Conservation (phyloP, 1,140 invertebrate genomes). For the Halictus rubicundus region DNA sequence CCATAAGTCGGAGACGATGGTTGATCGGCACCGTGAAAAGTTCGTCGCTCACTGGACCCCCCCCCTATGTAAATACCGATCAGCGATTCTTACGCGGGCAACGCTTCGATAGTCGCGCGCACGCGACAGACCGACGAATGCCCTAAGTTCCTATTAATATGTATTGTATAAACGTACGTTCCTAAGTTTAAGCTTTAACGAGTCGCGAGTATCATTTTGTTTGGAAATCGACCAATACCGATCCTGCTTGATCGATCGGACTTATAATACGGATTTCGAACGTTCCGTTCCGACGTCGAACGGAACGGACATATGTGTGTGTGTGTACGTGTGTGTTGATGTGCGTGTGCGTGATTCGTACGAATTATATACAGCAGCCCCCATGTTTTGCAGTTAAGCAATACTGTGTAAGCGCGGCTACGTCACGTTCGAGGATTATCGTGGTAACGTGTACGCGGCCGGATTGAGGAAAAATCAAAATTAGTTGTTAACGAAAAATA, state of each 20-base stretch:
- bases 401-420: slow-evolving; percentile 19
- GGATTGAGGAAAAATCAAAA: slow-evolving; percentile 58
- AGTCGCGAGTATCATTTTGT: slow-evolving; percentile 7
- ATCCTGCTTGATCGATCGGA: slow-evolving; percentile 29
- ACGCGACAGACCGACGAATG: slow-evolving; percentile 17
- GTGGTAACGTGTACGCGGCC: slow-evolving; percentile 52
- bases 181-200: slow-evolving; percentile 63
- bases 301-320: slow-evolving; percentile 7
- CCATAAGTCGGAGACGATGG: slow-evolving; percentile 1
- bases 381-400: slow-evolving; percentile 54
- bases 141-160: slow-evolving; percentile 62
- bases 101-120: neutral
- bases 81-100: neutral
- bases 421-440: slow-evolving; percentile 44
- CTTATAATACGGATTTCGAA: no score
- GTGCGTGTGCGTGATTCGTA: slow-evolving; percentile 32
- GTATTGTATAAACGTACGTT: slow-evolving; percentile 53
- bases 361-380: slow-evolving; percentile 5
- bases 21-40: neutral
- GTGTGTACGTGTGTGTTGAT: neutral
- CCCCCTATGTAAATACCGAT: slow-evolving; percentile 9
- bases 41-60: neutral
- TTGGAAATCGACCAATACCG: slow-evolving; percentile 48
- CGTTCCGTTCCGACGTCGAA: no score
- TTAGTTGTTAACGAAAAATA: neutral